Conservation (phyloP, 2,113 vertebrate genomes). For the Anser brachyrhynchus region DNA sequence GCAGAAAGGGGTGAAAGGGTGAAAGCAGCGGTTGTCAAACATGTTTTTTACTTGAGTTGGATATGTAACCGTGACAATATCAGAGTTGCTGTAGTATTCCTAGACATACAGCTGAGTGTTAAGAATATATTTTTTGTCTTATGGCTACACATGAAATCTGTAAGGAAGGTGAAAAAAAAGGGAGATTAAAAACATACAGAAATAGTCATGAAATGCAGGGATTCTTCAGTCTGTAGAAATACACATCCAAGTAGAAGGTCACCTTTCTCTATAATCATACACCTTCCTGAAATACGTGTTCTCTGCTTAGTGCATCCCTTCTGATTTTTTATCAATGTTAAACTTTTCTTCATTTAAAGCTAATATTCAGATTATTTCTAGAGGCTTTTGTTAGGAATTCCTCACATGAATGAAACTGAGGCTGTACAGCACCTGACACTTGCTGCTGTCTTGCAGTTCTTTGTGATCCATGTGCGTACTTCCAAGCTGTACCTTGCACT, state of each 20-base stretch:
- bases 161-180: background rate
- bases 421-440: background rate
- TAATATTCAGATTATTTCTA: background rate
- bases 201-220: background rate
- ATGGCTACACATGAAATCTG: background rate
- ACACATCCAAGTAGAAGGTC: background rate
- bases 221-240: background rate
- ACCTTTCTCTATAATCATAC: background rate
- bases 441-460: background rate
- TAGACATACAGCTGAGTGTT: background rate
- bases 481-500: background rate
- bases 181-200: background rate
- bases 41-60: background rate
- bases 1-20: background rate
- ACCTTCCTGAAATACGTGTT: background rate
- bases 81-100: background rate
- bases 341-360: background rate
- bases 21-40: background rate
- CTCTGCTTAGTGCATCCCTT: background rate
- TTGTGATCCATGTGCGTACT: fast-evolving
- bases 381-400: background rate
- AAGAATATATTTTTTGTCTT: background rate
- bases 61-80: background rate
- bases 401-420: background rate
- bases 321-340: background rate